These are phyloP conservation scores for Brachionus rubens DNA, from an alignment of 1,140 invertebrate species.

Conservation along the genomic window DNA sequence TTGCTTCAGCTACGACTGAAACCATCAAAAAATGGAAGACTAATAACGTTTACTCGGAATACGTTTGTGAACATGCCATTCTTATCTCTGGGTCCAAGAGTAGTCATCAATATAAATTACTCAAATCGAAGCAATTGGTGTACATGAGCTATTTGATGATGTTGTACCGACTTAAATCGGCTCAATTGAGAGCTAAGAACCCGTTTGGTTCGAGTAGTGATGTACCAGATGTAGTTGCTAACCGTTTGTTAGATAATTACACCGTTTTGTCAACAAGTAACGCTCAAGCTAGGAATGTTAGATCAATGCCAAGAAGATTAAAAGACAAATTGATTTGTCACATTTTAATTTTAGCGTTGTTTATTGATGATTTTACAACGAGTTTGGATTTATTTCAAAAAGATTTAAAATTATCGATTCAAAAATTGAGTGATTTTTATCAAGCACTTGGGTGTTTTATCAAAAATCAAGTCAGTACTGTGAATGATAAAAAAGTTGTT, in stretches of 20 bases:
- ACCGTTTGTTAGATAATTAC: conserved; percentile 17
- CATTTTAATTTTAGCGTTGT: conserved; percentile 46
- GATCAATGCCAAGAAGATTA: conserved; percentile 46
- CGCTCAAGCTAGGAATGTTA: conserved; percentile 19
- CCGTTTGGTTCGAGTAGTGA: conserved; percentile 18
- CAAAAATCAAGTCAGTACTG: conserved; percentile 18
- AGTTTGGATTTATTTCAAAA: conserved; percentile 44
- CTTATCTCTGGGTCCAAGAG: conserved; percentile 15
- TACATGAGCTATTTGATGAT: conserved; percentile 34
- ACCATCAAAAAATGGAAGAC: conserved; percentile 21
- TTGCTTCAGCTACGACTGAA: conserved; percentile 20
- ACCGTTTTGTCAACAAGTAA: conserved; percentile 10
- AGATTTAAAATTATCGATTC: conserved; percentile 43
- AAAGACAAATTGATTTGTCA: conserved; percentile 47
- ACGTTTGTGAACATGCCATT: conserved; percentile 17
- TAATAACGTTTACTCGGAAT: conserved; percentile 4
- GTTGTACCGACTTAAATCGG: conserved; percentile 5
- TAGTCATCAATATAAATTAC: conserved; percentile 43
- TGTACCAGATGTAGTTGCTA: conserved; percentile 29
- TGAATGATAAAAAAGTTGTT: conserved; percentile 5
- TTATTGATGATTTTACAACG: conserved; percentile 45
- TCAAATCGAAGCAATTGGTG: conserved; percentile 13
- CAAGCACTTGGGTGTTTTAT: conserved; percentile 44
- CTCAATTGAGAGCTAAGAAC: conserved; percentile 22
- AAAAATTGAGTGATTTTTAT: conserved; percentile 39